phyloP scores from a whole-genome alignment of 2,797 vertebrate species.

The Ibycter americanus region DNA sequence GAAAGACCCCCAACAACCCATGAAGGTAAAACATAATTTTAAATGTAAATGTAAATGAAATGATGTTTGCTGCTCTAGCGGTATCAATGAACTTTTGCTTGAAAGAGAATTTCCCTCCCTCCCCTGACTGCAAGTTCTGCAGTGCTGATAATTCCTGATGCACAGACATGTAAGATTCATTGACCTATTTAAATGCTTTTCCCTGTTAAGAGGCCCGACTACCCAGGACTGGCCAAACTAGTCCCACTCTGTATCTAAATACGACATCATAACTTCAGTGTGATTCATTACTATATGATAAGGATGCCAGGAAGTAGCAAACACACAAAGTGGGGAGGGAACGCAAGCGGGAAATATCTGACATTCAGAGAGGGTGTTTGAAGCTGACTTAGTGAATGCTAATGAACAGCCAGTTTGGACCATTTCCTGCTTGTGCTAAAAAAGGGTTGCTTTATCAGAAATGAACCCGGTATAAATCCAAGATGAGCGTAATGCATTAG shows the following conservation, averaged over 20 bases:
- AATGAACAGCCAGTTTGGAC: slow-evolving; percentile 50
- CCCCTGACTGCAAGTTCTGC: neutral
- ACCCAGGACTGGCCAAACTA: slow-evolving; percentile 40
- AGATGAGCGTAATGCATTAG: neutral
- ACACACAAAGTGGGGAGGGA: slow-evolving; percentile 42
- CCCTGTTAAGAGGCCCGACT: slow-evolving; percentile 46
- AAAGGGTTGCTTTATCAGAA: slow-evolving; percentile 35
- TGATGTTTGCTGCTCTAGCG: neutral
- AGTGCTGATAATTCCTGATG: slow-evolving; percentile 28
- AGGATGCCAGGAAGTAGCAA: slow-evolving; percentile 64
- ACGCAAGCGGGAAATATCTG: slow-evolving; percentile 56
- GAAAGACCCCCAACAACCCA: neutral
- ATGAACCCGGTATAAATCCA: neutral
- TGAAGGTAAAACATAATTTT: neutral
- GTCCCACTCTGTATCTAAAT: slow-evolving; percentile 25
- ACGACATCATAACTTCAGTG: neutral
- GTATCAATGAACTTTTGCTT: neutral
- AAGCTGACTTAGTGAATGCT: slow-evolving; percentile 23
- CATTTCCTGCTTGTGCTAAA: slow-evolving; percentile 37
- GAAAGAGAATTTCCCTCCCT: slow-evolving; percentile 5
- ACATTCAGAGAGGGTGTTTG: slow-evolving; percentile 50
- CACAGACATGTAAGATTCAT: slow-evolving; percentile 46
- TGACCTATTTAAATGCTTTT: slow-evolving; percentile 66
- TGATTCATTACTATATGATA: slow-evolving; percentile 61
- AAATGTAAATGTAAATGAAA: neutral